Evolutionary conservation across 2,888 invertebrate species (phyloP).

Genomic region (Nephrocerus scutellatus): DNA sequence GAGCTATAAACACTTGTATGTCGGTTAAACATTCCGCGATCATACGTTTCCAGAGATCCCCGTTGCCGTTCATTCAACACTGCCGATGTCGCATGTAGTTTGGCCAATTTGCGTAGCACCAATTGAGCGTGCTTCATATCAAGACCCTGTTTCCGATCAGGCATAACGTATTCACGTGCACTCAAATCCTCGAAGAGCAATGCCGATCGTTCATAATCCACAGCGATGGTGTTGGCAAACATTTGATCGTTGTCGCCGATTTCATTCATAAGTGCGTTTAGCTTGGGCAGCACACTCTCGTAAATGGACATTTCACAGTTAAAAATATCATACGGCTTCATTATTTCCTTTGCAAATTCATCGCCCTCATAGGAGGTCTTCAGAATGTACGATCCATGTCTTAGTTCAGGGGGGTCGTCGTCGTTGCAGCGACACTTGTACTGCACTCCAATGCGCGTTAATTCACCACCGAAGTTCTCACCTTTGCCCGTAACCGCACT

Average conservation of each 20-base stretch:
- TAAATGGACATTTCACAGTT: constrained; percentile 44
- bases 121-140: constrained; percentile 45
- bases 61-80: constrained; percentile 45
- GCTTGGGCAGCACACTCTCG: constrained; percentile 37
- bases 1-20: constrained; percentile 37
- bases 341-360: constrained; percentile 32
- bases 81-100: constrained; percentile 51
- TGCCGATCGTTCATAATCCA: constrained; percentile 36
- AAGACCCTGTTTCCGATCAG: constrained; percentile 38
- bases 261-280: constrained; percentile 33
- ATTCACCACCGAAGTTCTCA: constrained; percentile 41
- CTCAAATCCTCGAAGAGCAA: constrained; percentile 44
- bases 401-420: constrained; percentile 19
- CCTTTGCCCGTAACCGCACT: constrained; percentile 39
- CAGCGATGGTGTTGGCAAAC: constrained; percentile 39
- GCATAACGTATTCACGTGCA: constrained; percentile 34
- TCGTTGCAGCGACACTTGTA: constrained; percentile 18
- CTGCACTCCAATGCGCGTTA: constrained; percentile 33
- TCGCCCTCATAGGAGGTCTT: constrained; percentile 39
- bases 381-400: constrained; percentile 29
- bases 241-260: constrained; percentile 35
- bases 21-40: constrained; percentile 43
- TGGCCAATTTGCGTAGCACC: constrained; percentile 47
- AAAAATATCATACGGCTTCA: constrained; percentile 43
- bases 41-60: constrained; percentile 32